Base-by-base conservation (phyloP, 1,140 invertebrate species). In the Monomorium pharaonis region DNA sequence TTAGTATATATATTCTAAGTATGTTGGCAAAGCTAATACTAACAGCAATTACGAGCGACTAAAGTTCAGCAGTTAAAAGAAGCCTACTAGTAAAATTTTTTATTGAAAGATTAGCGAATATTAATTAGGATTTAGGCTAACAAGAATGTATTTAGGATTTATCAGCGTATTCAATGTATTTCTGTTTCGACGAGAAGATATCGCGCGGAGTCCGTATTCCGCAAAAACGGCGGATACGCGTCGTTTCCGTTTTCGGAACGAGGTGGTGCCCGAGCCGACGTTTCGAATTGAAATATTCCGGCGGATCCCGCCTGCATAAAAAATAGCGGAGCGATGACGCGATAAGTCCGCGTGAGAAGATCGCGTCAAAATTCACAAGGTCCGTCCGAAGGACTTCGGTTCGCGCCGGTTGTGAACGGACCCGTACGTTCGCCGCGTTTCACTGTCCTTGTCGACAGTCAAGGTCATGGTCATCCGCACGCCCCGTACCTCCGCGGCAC, bases 401-500 rank as follows among this genome's bases (percentile, higher is more conserved):
- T 69, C 27, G 62, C 44, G 2, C 10, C 33, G 72, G n/a, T 89
- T 89, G 88, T 89, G 88, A 89, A 70, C 87, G 56, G 14, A 37
- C 76, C 88, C 65, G 84, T 60, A 89, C 51, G 85, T 27, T 75
- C 72, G 30, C 58, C 80, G 72, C 47, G 62, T 92, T 89, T 90
- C 76, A 72, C 81, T 92, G 85, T 92, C 87, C 91, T 91, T 91
- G 91, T 90, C 81, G 84, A 85, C 88, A 88, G 88, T 87, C 92
- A 92, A 92, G 92, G 92, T 93, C 92, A 92, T 85, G 92, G 91
- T 92, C 88, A 86, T 87, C 80, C 85, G 78, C 74, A 70, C 84
- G 86, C 89, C 78, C 75, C 69, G 75, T 86, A 83, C 75, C 88
- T 86, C 65, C 76, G 74, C 62, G 56, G 49, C 44, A n/a, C n/a